A percentile compares a stretch with the other conserved stretches of the same genome.
These are phyloP conservation scores for pig (Sus scrofa) DNA, from an alignment of 2,113 vertebrate genomes.

Conservation along the genomic window T2T-Sscrofa CM000813.6:50910501-50911000, in stretches of 20 bases:
- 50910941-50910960: slow-evolving; percentile 79
- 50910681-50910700: slow-evolving; percentile 30
- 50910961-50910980: slow-evolving; percentile 67
- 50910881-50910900: slow-evolving; percentile 58
- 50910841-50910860: slow-evolving; percentile 49
- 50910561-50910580: too few species aligned
- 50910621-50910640: too few species aligned
- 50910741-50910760: background rate
- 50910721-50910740: background rate
- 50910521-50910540: too few species aligned
- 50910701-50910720: background rate
- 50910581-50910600: too few species aligned
- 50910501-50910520: too few species aligned
- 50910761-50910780: background rate
- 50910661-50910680: background rate
- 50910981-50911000: slow-evolving; percentile 58
- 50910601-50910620: too few species aligned
- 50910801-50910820: background rate
- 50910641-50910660: slow-evolving; percentile 3
- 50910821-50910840: slow-evolving; percentile 36
- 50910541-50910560: too few species aligned
- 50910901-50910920: slow-evolving; percentile 59
- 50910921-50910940: slow-evolving; percentile 70
- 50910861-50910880: slow-evolving; percentile 57
- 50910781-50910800: background rate